Conservation (phyloP, 2,888 invertebrate genomes). For the Adineta ricciae region DNA sequence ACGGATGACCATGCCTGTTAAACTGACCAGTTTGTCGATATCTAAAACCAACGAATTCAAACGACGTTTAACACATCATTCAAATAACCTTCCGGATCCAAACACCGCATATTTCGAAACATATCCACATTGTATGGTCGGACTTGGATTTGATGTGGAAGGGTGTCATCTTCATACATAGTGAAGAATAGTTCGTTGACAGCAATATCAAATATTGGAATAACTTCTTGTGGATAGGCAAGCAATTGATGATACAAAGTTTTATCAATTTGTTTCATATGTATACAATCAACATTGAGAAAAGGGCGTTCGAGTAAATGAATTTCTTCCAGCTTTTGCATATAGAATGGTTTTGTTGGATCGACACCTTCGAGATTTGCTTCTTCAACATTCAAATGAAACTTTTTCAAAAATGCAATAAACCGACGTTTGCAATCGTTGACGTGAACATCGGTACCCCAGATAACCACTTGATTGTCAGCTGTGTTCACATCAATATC, state of each 20-base stretch:
- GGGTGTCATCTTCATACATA: slow-evolving; percentile 70
- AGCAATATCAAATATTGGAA: slow-evolving; percentile 76
- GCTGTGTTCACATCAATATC: neutral
- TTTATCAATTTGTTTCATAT: slow-evolving; percentile 73
- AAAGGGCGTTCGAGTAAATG: slow-evolving; percentile 80
- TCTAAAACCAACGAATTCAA: no score
- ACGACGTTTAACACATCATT: no score
- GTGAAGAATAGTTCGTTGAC: slow-evolving; percentile 91
- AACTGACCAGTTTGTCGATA: slow-evolving; percentile 90
- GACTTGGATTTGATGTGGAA: slow-evolving; percentile 91
- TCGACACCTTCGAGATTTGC: slow-evolving; percentile 54
- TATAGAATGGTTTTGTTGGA: slow-evolving; percentile 67
- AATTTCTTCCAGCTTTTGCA: slow-evolving; percentile 86
- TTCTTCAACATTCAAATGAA: slow-evolving; percentile 57
- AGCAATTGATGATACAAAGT: slow-evolving; percentile 79
- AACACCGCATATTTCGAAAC: slow-evolving; percentile 77
- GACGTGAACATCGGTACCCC: slow-evolving; percentile 94
- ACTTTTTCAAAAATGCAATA: slow-evolving; percentile 69
- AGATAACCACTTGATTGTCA: slow-evolving; percentile 69
- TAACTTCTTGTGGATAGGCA: slow-evolving; percentile 69
- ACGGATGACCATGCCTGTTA: slow-evolving; percentile 92
- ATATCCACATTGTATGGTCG: slow-evolving; percentile 83
- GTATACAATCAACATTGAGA: slow-evolving; percentile 81
- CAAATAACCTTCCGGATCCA: slow-evolving; percentile 68
- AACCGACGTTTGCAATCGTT: slow-evolving; percentile 82